Conservation (phyloP, 2,888 invertebrate genomes). For the Epiblema foenella region DNA sequence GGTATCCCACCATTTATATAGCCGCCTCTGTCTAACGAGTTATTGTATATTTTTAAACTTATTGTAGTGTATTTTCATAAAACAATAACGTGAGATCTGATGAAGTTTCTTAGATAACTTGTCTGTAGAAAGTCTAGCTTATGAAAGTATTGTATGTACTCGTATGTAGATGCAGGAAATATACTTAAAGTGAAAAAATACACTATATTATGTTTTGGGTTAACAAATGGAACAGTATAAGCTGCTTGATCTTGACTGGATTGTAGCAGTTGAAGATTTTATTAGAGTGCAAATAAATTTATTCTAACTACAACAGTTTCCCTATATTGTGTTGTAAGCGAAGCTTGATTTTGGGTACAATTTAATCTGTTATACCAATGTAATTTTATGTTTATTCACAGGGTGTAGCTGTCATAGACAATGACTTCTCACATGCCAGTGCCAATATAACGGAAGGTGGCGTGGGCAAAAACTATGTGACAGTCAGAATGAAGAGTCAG, state of each 20-base stretch:
- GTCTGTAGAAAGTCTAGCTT: too few relatives aligned
- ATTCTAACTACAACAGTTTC: too few relatives aligned
- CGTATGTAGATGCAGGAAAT: neutral
- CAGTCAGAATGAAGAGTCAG: constrained; percentile 79
- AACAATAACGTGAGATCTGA: too few relatives aligned
- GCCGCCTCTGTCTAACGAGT: too few relatives aligned
- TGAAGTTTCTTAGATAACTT: too few relatives aligned
- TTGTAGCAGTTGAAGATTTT: neutral
- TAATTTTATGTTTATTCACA: constrained; percentile 54
- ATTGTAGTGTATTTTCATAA: too few relatives aligned
- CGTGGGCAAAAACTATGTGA: constrained; percentile 70
- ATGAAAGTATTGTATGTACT: neutral
- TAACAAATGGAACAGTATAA: neutral
- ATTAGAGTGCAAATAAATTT: too few relatives aligned
- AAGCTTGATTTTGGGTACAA: neutral
- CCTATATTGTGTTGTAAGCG: neutral
- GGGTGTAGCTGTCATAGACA: constrained; percentile 78
- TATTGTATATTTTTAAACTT: too few relatives aligned
- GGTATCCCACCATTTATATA: too few relatives aligned
- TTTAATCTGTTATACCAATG: constrained; percentile 2
- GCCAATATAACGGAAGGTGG: constrained; percentile 78
- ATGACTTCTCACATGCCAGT: constrained; percentile 78
- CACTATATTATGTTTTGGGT: too few relatives aligned
- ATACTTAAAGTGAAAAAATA: too few relatives aligned
- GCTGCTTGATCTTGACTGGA: neutral